Conservation (phyloP, 2,113 vertebrate species). For the Catagonus wagneri region DNA sequence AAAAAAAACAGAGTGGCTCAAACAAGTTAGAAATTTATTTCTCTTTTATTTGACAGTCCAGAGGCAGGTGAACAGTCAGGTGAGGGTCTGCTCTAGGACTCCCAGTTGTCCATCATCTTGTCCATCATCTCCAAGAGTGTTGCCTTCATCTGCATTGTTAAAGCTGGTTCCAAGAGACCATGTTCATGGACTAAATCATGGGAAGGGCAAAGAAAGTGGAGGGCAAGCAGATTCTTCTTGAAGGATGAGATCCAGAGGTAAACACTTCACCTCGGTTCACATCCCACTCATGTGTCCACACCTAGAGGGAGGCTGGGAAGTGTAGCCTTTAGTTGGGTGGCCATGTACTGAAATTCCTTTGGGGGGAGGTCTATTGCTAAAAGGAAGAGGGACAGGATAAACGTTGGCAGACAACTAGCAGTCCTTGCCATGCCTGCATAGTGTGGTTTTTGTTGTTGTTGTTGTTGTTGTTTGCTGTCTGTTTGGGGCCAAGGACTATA, state of each 20-base stretch:
- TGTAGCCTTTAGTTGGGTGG: background rate
- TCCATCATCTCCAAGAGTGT: background rate
- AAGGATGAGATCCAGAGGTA: background rate
- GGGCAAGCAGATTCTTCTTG: background rate
- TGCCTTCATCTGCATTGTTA: background rate
- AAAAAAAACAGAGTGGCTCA: background rate
- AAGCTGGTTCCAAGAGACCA: background rate
- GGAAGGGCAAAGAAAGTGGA: background rate
- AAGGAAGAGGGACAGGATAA: background rate
- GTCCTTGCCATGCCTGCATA: background rate
- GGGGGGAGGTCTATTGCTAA: background rate
- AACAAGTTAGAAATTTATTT: background rate
- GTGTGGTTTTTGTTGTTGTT: background rate
- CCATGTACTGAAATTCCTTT: background rate
- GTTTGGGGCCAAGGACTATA: background rate
- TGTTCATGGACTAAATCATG: background rate
- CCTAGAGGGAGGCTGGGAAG: background rate
- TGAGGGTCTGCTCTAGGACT: background rate
- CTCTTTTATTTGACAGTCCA: background rate
- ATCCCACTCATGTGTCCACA: background rate
- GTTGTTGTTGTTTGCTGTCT: background rate
- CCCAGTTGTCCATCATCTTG: background rate
- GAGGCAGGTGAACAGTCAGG: background rate
- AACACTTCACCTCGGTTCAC: background rate
- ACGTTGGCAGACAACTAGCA: background rate